Percentiles rank a stretch among this genome's conserved stretches.
Evolutionary conservation across 2,113 vertebrate genomes (phyloP).

Genomic region (Stercorarius parasiticus): DNA sequence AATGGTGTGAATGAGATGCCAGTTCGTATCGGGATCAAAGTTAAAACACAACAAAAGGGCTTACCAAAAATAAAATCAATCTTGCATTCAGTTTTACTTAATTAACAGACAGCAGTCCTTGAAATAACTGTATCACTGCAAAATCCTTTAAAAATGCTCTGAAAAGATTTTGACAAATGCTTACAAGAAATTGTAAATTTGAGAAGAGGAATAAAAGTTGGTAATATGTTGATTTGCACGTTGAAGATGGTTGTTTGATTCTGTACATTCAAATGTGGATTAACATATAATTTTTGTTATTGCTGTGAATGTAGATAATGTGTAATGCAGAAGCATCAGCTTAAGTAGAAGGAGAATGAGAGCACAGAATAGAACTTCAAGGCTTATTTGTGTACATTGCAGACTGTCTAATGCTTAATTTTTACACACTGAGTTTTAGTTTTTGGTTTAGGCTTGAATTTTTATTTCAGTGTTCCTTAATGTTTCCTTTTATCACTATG

Average conservation of each 20-base stretch:
- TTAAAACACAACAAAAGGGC: neutral
- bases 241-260: neutral
- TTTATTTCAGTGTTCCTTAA: neutral
- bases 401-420: neutral
- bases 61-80: neutral
- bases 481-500: neutral
- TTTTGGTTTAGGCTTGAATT: neutral
- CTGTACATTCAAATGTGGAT: neutral
- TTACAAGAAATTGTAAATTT: neutral
- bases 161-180: neutral
- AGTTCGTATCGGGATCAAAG: neutral
- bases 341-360: neutral
- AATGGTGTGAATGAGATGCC: neutral
- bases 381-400: neutral
- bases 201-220: neutral
- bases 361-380: neutral
- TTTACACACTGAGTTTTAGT: neutral
- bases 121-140: neutral
- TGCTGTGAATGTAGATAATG: neutral
- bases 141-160: neutral
- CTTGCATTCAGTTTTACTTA: neutral
- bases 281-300: neutral
- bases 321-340: neutral
- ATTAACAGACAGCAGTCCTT: neutral
- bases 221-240: neutral